Evolutionary conservation across 2,888 invertebrate species (phyloP).

Genomic region (Mactromeris polynyma): DNA sequence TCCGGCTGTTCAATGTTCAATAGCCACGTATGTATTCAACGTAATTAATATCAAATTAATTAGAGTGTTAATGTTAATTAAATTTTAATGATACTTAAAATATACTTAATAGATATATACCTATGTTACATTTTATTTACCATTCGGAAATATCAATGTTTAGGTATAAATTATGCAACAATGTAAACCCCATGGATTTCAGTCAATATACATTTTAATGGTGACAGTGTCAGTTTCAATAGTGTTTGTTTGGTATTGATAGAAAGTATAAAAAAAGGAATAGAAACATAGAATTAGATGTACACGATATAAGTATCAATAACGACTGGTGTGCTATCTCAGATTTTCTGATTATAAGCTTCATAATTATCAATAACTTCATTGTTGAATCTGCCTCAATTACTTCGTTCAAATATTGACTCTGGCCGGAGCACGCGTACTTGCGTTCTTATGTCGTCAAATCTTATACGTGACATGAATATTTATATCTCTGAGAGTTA

Average conservation of each 20-base stretch:
- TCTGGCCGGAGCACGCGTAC: conserved; percentile 11
- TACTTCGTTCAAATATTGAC: conserved; percentile 41
- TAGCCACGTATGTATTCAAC: not conserved
- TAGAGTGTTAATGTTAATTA: not conserved
- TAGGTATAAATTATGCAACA: not conserved
- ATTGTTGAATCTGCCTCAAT: conserved; percentile 43
- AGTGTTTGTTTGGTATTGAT: not conserved
- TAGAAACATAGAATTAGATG: not conserved
- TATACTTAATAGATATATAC: not conserved
- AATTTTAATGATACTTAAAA: not conserved
- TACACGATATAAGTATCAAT: conserved; percentile 1
- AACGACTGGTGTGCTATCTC: not conserved
- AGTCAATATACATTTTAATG: not conserved
- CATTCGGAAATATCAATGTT: not conserved
- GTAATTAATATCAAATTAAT: not conserved
- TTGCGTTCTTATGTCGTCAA: conserved; percentile 28
- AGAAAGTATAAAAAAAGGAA: not conserved
- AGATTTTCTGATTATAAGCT: conserved; percentile 11
- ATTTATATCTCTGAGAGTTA: conserved; percentile 30
- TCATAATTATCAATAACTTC: conserved; percentile 33
- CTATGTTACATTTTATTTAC: not conserved
- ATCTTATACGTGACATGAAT: conserved; percentile 45
- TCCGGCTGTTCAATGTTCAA: not conserved
- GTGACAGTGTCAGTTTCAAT: conserved; percentile 1
- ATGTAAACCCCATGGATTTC: not conserved